Evolutionary conservation across 2,113 vertebrate species (phyloP).

Genomic region (Coturnix japonica): DNA sequence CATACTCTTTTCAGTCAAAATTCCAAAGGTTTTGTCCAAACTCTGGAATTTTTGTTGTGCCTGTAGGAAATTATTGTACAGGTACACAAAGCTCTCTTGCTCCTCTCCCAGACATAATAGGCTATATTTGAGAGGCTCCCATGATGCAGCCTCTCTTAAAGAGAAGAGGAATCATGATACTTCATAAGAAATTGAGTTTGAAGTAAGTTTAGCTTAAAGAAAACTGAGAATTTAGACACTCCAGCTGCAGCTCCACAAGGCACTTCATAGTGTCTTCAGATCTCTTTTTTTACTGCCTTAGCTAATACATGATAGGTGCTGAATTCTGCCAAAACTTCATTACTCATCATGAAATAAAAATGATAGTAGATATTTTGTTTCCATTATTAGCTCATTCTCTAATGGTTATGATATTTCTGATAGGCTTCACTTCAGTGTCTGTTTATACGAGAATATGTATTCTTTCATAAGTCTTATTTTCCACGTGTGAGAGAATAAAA

Average conservation of each 20-base stretch:
- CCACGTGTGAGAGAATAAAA: background rate
- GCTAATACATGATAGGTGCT: background rate
- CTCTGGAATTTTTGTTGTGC: background rate
- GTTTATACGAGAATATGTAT: background rate
- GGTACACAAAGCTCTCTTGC: background rate
- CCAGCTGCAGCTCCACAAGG: background rate
- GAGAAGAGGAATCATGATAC: background rate
- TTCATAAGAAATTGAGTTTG: background rate
- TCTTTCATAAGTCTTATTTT: background rate
- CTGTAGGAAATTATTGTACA: background rate
- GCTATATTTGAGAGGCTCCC: background rate
- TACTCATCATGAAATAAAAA: background rate
- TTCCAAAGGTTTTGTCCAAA: constrained; percentile 16
- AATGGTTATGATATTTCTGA: background rate
- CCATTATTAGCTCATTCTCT: background rate
- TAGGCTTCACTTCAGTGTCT: background rate
- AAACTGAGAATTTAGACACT: background rate
- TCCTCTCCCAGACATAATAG: background rate
- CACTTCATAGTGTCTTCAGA: background rate
- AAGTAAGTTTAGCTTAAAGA: background rate
- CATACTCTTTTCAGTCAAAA: background rate
- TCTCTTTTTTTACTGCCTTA: background rate
- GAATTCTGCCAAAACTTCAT: background rate
- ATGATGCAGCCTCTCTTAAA: background rate
- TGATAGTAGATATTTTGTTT: background rate